Evolutionary conservation across 92 coral and sea anemone species (phyloP).

Genomic region (Epizoanthus ramosus): DNA sequence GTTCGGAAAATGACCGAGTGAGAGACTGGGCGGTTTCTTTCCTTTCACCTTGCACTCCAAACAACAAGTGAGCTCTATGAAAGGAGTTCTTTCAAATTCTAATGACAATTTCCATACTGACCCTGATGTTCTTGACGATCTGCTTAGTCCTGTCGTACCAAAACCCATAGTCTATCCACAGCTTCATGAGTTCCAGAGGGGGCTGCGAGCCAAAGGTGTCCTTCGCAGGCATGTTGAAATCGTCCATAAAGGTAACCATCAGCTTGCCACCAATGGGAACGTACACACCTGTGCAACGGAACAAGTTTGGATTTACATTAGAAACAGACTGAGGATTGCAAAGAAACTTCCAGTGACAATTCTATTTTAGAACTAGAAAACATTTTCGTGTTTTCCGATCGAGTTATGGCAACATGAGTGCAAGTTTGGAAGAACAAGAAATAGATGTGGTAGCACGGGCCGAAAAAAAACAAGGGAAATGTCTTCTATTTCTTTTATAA

Average conservation of each 20-base stretch:
- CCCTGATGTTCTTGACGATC: conserved; percentile 96
- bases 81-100: not conserved
- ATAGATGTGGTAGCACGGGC: too few relatives aligned
- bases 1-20: too few relatives aligned
- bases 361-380: not conserved
- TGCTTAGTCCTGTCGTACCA: conserved; percentile 98
- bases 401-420: too few relatives aligned
- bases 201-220: conserved; percentile 99
- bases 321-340: too few relatives aligned
- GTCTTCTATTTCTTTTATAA: too few relatives aligned
- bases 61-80: not conserved
- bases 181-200: conserved; percentile 90
- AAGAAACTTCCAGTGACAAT: not conserved
- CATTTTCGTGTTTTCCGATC: too few relatives aligned
- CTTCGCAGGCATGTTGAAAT: conserved; percentile 99
- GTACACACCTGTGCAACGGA: conserved; percentile 71
- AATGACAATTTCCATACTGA: not conserved
- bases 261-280: conserved; percentile 98
- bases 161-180: conserved; percentile 98
- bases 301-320: too few relatives aligned
- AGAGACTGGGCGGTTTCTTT: not conserved
- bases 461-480: too few relatives aligned
- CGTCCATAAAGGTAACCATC: conserved; percentile 96
- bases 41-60: not conserved
- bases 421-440: too few relatives aligned